Conservation (phyloP, 2,888 invertebrate species). For the Ectropis crepuscularia region DNA sequence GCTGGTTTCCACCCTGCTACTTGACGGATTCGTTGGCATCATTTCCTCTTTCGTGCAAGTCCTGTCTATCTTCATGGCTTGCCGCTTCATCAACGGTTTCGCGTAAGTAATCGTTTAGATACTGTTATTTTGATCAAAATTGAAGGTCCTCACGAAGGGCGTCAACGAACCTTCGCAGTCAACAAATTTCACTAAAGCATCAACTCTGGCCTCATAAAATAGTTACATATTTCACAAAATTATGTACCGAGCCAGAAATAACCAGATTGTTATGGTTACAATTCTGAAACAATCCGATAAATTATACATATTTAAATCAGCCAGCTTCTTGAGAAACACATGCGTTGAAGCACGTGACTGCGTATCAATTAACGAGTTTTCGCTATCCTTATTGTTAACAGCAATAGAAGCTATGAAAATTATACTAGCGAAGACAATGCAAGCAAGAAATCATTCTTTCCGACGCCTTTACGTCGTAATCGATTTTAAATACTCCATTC, state of each 20-base stretch:
- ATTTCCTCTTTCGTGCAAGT: slow-evolving; percentile 90
- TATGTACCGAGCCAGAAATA: not conserved
- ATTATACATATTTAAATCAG: slow-evolving; percentile 10
- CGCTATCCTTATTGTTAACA: slow-evolving; percentile 36
- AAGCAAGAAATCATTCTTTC: slow-evolving; percentile 43
- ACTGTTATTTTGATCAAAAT: too few species aligned
- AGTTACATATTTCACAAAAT: not conserved
- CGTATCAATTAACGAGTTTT: slow-evolving; percentile 18
- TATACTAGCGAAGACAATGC: slow-evolving; percentile 47
- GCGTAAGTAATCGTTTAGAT: slow-evolving; percentile 85
- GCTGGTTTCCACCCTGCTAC: slow-evolving; percentile 88
- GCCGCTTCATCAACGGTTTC: slow-evolving; percentile 91
- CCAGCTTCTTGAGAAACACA: slow-evolving; percentile 36
- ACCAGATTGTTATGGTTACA: not conserved
- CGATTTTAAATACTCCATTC: slow-evolving; percentile 49
- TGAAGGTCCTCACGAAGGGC: too few species aligned
- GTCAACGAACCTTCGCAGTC: too few species aligned
- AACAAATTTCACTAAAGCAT: too few species aligned
- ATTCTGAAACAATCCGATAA: slow-evolving; percentile 19
- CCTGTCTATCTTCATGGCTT: slow-evolving; percentile 88
- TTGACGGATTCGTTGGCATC: slow-evolving; percentile 90
- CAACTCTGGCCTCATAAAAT: too few species aligned
- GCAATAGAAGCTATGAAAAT: slow-evolving; percentile 34
- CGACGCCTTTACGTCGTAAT: slow-evolving; percentile 46
- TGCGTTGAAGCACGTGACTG: slow-evolving; percentile 49